Evolutionary conservation across 1,140 invertebrate species (phyloP).

Genomic region (Hylaeus volcanicus): DNA sequence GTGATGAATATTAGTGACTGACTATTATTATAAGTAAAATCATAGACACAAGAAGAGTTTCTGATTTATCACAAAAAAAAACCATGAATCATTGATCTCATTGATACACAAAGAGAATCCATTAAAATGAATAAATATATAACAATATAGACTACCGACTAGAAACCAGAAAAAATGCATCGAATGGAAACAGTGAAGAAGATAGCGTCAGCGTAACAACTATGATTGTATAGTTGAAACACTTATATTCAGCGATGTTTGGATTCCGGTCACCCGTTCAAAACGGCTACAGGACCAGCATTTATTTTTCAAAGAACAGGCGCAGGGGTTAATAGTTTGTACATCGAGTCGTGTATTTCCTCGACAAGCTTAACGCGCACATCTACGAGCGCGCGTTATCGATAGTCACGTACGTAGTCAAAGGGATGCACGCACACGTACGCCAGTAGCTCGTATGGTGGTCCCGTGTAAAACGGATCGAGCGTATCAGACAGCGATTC

Average conservation of each 20-base stretch:
- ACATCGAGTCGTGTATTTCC: constrained; percentile 67
- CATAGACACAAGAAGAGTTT: no score
- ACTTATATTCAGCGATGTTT: constrained; percentile 19
- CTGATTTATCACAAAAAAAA: no score
- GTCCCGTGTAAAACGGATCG: constrained; percentile 46
- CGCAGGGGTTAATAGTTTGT: constrained; percentile 71
- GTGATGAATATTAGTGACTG: no score
- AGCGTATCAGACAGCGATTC: constrained; percentile 70
- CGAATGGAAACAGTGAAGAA: no score
- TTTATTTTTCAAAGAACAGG: constrained; percentile 56
- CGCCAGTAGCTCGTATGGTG: constrained; percentile 13
- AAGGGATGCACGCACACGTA: constrained; percentile 39
- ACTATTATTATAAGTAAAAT: no score
- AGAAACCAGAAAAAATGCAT: no score
- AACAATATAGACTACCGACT: no score
- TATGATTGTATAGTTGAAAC: background rate
- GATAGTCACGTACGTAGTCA: constrained; percentile 48
- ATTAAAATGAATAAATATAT: no score
- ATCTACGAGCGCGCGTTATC: constrained; percentile 23
- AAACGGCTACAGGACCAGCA: constrained; percentile 4
- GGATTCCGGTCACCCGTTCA: constrained; percentile 49
- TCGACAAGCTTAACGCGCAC: constrained; percentile 41
- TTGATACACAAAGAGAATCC: no score
- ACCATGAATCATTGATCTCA: no score
- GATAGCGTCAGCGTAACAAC: no score